Percentiles rank a stretch among this genome's conserved stretches.
phyloP scores from a whole-genome alignment of 2,888 invertebrate species.

The Lasius fuliginosus region DNA sequence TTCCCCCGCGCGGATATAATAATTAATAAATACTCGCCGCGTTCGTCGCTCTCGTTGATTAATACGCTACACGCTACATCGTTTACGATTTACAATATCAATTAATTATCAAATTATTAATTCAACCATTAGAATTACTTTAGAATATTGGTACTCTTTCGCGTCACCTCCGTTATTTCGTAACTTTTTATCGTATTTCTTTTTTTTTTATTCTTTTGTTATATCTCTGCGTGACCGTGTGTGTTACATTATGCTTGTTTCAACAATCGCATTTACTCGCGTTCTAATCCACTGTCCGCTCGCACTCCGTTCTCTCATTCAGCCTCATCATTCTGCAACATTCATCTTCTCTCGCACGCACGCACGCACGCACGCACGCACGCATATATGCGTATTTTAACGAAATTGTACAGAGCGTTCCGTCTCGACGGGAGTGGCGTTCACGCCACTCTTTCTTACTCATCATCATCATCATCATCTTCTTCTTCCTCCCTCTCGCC shows the following conservation, averaged over 20 bases:
- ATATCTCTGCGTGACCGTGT: conserved; percentile 59
- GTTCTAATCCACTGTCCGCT: not conserved
- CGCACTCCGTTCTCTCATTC: conserved; percentile 4
- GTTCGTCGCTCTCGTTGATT: conserved; percentile 75
- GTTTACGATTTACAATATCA: conserved; percentile 86
- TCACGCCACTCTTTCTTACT: conserved; percentile 45
- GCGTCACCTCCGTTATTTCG: conserved; percentile 78
- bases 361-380: conserved; percentile 39
- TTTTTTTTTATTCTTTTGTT: conserved; percentile 51
- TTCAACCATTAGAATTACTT: conserved; percentile 86
- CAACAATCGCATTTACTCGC: conserved; percentile 33
- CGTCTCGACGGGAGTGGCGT: conserved; percentile 10
- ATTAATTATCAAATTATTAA: conserved; percentile 86
- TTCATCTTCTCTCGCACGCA: conserved; percentile 14
- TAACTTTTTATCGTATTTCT: conserved; percentile 52
- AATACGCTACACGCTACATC: conserved; percentile 84
- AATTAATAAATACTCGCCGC: conserved; percentile 66
- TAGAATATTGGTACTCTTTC: conserved; percentile 86
- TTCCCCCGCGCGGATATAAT: conserved; percentile 51
- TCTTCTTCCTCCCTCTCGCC: conserved; percentile 41
- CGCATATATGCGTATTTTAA: conserved; percentile 53
- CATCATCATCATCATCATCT: conserved; percentile 27
- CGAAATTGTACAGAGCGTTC: conserved; percentile 65
- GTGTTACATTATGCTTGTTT: conserved; percentile 41
- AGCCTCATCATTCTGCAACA: not conserved